These are phyloP conservation scores for Keiferia lycopersicella DNA, from an alignment of 2,888 invertebrate species.

Conservation along the genomic window DNA sequence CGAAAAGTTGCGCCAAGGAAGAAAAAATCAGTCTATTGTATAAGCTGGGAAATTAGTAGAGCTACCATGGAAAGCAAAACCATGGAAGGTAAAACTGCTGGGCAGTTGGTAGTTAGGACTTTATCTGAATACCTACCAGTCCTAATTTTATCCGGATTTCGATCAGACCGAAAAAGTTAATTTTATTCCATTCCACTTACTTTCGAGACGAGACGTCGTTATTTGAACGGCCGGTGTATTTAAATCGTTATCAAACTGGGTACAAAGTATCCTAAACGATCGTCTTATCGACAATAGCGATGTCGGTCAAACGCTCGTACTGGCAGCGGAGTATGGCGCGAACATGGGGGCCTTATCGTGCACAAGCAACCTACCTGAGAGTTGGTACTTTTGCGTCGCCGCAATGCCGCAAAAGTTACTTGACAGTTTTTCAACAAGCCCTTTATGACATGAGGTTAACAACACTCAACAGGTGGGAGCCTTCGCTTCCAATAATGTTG, in stretches of 20 bases:
- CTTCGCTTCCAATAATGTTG: background rate
- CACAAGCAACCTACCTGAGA: constrained; percentile 27
- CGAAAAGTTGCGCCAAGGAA: background rate
- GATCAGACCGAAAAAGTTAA: background rate
- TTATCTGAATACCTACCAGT: background rate
- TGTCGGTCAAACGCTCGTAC: constrained; percentile 53
- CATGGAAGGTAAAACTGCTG: too few species aligned
- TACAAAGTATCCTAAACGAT: constrained; percentile 3
- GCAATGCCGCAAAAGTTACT: background rate
- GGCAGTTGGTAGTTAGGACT: background rate
- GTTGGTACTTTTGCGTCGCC: background rate
- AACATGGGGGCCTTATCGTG: constrained; percentile 65
- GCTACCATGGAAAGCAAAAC: too few species aligned
- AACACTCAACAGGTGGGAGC: constrained; percentile 2
- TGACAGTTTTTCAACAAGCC: background rate
- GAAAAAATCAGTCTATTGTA: too few species aligned
- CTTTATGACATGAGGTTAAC: background rate
- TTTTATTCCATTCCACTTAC: background rate
- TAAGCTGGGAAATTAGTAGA: too few species aligned
- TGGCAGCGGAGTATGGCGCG: constrained; percentile 26
- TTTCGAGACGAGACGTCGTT: background rate
- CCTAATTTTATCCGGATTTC: background rate
- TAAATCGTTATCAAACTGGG: background rate
- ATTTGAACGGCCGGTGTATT: background rate
- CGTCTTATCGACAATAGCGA: constrained; percentile 50